phyloP scores from a whole-genome alignment of 1,140 invertebrate genomes.

The Dreissena polymorpha region DNA sequence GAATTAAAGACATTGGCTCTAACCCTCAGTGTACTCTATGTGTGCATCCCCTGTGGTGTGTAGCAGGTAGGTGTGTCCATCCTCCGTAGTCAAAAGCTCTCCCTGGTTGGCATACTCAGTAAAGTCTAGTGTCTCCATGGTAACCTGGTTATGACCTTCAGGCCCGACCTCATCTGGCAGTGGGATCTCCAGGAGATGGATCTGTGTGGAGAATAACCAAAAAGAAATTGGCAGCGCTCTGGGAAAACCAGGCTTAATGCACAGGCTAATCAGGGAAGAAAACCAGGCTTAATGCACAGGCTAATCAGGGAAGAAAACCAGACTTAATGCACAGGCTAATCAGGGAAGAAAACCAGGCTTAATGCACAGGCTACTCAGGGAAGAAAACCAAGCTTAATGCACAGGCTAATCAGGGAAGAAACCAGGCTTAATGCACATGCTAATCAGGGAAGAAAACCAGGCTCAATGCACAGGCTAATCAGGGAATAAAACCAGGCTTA shows the following conservation, averaged over 20 bases:
- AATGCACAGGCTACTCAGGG: no score
- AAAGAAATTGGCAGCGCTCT: no score
- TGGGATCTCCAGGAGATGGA: constrained; percentile 36
- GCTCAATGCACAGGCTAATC: no score
- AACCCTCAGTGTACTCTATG: not conserved
- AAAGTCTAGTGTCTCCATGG: constrained; percentile 47
- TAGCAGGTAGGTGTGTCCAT: constrained; percentile 15
- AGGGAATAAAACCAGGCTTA: no score
- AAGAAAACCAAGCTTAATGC: no score
- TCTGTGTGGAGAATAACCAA: not conserved
- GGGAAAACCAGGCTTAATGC: no score
- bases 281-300: no score
- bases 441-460: no score
- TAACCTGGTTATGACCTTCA: constrained; percentile 17
- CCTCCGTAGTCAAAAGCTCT: constrained; percentile 22
- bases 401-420: no score
- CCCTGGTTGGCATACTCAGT: constrained; percentile 26
- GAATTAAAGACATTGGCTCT: not conserved
- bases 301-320: not conserved
- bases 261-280: not conserved
- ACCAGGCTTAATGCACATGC: no score
- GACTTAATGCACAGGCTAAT: not conserved
- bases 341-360: not conserved
- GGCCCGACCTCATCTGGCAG: constrained; percentile 27
- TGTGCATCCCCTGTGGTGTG: constrained; percentile 24